Evolutionary conservation across 1,140 invertebrate genomes (phyloP).

Genomic region (Aphelenchoides besseyi): DNA sequence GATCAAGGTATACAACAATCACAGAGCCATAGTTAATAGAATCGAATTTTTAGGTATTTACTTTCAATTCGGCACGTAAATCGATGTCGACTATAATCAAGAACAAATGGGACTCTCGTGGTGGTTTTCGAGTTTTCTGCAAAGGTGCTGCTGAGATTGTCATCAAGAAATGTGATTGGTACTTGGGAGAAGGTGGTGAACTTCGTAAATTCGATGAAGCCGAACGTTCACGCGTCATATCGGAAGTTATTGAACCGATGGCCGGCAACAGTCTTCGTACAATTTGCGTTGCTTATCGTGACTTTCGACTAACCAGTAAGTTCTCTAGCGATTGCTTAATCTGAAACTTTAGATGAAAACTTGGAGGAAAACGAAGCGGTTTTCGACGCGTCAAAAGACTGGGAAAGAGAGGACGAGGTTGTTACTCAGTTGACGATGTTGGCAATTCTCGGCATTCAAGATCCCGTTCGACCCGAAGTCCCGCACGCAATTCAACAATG

Average conservation of each 20-base stretch:
- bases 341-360: constrained; percentile 65
- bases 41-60: constrained; percentile 44
- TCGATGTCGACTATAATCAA: constrained; percentile 66
- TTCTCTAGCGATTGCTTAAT: constrained; percentile 64
- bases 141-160: constrained; percentile 63
- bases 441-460: constrained; percentile 62
- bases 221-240: constrained; percentile 86
- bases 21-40: neutral
- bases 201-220: constrained; percentile 82
- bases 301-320: constrained; percentile 81
- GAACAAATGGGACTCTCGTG: constrained; percentile 20
- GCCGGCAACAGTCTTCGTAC: constrained; percentile 86
- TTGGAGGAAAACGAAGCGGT: constrained; percentile 69
- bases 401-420: constrained; percentile 60
- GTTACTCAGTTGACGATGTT: constrained; percentile 54
- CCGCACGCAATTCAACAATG: constrained; percentile 62
- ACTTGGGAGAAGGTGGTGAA: constrained; percentile 85
- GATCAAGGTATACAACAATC: constrained; percentile 52
- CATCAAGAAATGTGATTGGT: constrained; percentile 95
- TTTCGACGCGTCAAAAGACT: constrained; percentile 75
- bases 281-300: constrained; percentile 77
- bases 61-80: constrained; percentile 63
- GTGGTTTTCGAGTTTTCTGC: constrained; percentile 57
- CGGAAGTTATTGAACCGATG: constrained; percentile 97
- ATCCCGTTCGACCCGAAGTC: constrained; percentile 67